A percentile compares a stretch with the other conserved stretches of the same genome.
These are phyloP conservation scores for Pseudachorutes palmiensis DNA, from an alignment of 1,140 invertebrate species.

Conservation along the genomic window DNA sequence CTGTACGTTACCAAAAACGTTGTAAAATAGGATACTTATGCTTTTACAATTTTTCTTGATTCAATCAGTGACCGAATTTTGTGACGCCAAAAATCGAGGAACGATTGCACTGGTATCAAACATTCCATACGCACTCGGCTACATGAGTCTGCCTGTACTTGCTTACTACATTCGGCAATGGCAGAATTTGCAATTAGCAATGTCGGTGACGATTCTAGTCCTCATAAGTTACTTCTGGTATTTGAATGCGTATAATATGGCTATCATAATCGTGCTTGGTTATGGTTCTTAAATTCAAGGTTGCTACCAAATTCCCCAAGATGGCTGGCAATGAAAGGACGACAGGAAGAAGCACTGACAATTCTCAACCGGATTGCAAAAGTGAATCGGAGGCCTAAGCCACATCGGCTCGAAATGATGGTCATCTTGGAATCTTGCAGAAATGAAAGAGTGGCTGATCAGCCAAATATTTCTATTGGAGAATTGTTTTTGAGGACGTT, in stretches of 20 bases:
- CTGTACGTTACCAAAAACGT: constrained; percentile 37
- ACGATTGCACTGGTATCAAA: constrained; percentile 10
- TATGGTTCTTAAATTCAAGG: constrained; percentile 44
- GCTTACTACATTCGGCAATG: constrained; percentile 64
- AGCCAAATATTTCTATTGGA: not conserved
- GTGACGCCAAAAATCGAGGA: constrained; percentile 16
- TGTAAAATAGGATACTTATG: constrained; percentile 7
- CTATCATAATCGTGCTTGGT: too few species aligned
- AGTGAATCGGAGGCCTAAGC: constrained; percentile 43
- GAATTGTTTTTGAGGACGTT: constrained; percentile 1
- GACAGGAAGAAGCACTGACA: constrained; percentile 56
- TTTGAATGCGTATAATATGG: too few species aligned
- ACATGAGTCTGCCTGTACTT: constrained; percentile 60
- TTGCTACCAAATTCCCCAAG: constrained; percentile 73
- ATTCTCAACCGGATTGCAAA: constrained; percentile 59
- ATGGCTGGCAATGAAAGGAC: constrained; percentile 68
- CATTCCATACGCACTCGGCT: constrained; percentile 52
- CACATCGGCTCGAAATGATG: not conserved
- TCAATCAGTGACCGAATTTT: constrained; percentile 21
- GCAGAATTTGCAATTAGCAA: constrained; percentile 58
- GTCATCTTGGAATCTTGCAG: constrained; percentile 5
- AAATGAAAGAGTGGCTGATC: not conserved
- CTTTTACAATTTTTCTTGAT: constrained; percentile 3
- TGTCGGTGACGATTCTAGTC: not conserved
- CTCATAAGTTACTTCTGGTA: not conserved